Conservation (phyloP, 1,140 invertebrate species). For the Lineus longissimus region DNA sequence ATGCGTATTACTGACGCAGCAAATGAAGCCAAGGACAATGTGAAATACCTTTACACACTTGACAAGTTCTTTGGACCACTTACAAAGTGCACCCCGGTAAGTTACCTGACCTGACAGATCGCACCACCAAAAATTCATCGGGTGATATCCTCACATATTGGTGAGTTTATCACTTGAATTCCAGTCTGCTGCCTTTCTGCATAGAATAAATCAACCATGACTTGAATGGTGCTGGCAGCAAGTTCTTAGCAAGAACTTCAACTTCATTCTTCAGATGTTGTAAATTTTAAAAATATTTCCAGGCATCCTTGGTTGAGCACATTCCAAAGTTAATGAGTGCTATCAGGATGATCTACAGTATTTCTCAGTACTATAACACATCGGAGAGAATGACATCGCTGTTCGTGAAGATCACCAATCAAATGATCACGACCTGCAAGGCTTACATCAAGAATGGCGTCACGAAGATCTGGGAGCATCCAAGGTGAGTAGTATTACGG, state of each 20-base stretch:
- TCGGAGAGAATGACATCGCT: slow-evolving; percentile 56
- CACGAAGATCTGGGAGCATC: slow-evolving; percentile 85
- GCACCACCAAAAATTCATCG: no score
- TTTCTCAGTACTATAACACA: slow-evolving; percentile 56
- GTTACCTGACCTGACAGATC: slow-evolving; percentile 30
- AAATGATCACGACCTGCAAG: slow-evolving; percentile 94
- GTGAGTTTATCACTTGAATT: no score
- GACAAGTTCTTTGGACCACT: slow-evolving; percentile 92
- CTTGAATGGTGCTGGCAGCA: no score
- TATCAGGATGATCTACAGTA: slow-evolving; percentile 55
- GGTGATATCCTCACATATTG: no score
- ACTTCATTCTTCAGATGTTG: neutral
- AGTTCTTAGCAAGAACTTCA: neutral
- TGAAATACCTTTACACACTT: slow-evolving; percentile 90
- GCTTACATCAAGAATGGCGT: slow-evolving; percentile 83
- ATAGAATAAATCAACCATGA: no score
- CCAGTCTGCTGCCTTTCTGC: no score
- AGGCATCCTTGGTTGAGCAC: slow-evolving; percentile 57
- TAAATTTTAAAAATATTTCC: slow-evolving; percentile 37
- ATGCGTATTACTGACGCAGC: slow-evolving; percentile 54
- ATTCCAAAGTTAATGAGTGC: slow-evolving; percentile 55
- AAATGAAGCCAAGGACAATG: slow-evolving; percentile 92
- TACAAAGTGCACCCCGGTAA: slow-evolving; percentile 86
- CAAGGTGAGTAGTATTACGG: slow-evolving; percentile 64
- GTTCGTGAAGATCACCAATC: slow-evolving; percentile 77